Base-by-base conservation (phyloP, 2,888 invertebrate species). In the Macrophya alboannulata region DNA sequence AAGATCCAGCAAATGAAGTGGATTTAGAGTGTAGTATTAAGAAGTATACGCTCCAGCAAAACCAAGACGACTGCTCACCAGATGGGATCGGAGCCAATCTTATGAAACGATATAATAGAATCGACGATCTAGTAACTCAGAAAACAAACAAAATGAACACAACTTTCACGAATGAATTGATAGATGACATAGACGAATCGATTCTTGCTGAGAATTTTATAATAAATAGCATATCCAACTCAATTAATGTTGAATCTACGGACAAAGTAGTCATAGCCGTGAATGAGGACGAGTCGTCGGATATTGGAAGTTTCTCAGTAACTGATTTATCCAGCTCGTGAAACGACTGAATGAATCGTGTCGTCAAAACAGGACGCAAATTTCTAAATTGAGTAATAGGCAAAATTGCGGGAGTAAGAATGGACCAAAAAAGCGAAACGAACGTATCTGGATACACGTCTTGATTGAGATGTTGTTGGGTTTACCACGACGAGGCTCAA, bases 371-470 rank as follows among this genome's bases (percentile, higher is more conserved):
- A 1, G 10, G 15, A 77, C 77, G 15, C 37, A 31, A 51, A 25
- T 31, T 37, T 77, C 77, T 12, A 55, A 77, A 77, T 31, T 77
- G 37, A 77, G 48, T 77, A 6, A 10, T 31, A 31, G 55, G 48
- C 77, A 51, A 51, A 77, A 77, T 77, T 77, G 77, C 55, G 55
- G 55, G 12, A 77, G 55, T 55, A 77, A 77, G 77, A 77, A 77
- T 55, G 31, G 31, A 12, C 15, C 55, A 12, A 77, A 77, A 77
- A 77, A 55, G 55, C 48, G 51, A 77, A 31, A 55, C 77, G 51
- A 12, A 55, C 77, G 55, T 77, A 51, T 77, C 55, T 77, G 5
- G 77, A 77, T 77, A 21, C 77, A 77, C 55, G 55, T 31, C 77
- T 55, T 77, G 77, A 77, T 6, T 77, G 31, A 31, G 77, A 51